These are phyloP conservation scores for Drosophila greeni DNA, from an alignment of 2,888 invertebrate genomes.

Conservation along the genomic window DNA sequence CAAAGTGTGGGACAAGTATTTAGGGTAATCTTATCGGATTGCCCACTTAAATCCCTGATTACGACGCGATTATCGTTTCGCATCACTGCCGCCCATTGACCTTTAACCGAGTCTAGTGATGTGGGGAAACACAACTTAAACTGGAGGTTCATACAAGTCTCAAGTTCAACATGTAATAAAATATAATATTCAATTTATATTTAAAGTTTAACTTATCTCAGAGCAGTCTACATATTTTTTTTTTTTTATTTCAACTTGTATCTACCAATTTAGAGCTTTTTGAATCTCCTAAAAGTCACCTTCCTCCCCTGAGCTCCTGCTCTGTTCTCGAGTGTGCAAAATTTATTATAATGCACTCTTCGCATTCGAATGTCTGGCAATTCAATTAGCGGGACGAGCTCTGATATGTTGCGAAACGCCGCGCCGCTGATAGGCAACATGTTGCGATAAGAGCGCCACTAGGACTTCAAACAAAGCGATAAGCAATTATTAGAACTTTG, in stretches of 20 bases:
- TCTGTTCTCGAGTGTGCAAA: slow-evolving; percentile 10
- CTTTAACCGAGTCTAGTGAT: slow-evolving; percentile 3
- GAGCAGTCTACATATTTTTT: not conserved
- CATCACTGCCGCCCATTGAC: slow-evolving; percentile 26
- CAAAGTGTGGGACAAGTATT: slow-evolving; percentile 16
- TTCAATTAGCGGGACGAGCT: slow-evolving; percentile 50
- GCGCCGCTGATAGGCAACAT: slow-evolving; percentile 35
- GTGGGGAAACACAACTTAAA: not conserved
- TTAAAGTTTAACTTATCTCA: no score
- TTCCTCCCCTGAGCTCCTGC: not conserved
- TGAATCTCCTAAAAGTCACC: not conserved
- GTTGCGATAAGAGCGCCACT: slow-evolving; percentile 13
- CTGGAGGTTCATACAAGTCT: not conserved
- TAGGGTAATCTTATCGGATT: slow-evolving; percentile 38
- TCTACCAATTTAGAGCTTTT: no score
- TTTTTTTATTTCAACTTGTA: not conserved
- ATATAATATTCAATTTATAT: no score
- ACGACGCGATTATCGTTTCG: slow-evolving; percentile 28
- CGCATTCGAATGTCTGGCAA: slow-evolving; percentile 37
- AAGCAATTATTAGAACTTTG: slow-evolving; percentile 14
- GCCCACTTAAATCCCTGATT: slow-evolving; percentile 29
- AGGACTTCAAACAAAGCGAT: slow-evolving; percentile 5
- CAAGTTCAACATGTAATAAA: not conserved
- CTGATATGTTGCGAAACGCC: slow-evolving; percentile 18
- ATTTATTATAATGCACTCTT: slow-evolving; percentile 18